Base-by-base conservation (phyloP, 1,140 invertebrate species). In the Aphelinus certus region DNA sequence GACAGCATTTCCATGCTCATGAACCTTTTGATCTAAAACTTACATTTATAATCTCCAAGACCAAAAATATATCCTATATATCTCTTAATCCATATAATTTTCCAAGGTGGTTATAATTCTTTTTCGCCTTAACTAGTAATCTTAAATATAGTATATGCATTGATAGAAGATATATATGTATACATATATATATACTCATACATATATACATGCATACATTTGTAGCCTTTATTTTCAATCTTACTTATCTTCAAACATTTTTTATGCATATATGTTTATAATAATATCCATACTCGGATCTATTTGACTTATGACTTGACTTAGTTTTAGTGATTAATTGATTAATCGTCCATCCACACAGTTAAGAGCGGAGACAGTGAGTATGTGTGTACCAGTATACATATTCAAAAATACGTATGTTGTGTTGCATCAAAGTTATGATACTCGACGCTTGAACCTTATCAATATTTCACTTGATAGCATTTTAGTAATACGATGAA, bases 51-150 rank as follows among this genome's bases (percentile, higher is more conserved):
- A 71, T 77, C 43, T 76, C 77, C 77, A 79, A 69, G 73, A 77
- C 77, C 75, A 80, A 81, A 81, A 81, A 81, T 80, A 81, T 81
- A 81, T 81, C 60, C 65, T 77, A 71, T 66, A 51, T 71, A 43
- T 76, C 63, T 77, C 77, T 81, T 77, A 68, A 53, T 46, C 47
- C 58, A 73, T 73, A 73, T 68, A 61, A 61, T 67, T 73, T 56
- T 67, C 46, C 48, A 60, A 73, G 64, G 66, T 74, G 67, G 56
- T 68, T 67, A 43, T 58, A 46, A 66, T 69, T 70, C 60, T 55
- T 26, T 26, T 26, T 26, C 26, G 26, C 26, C 63, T 65, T 51
- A 53, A 51, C 51, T 58, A 7, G 51, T n/a, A 48, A 26, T 74
- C 68, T 70, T 74, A 71, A 66, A 66, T 74, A 67, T 66, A 74